These are phyloP conservation scores for Craniophora ligustri DNA, from an alignment of 2,888 invertebrate genomes.

Conservation along the genomic window DNA sequence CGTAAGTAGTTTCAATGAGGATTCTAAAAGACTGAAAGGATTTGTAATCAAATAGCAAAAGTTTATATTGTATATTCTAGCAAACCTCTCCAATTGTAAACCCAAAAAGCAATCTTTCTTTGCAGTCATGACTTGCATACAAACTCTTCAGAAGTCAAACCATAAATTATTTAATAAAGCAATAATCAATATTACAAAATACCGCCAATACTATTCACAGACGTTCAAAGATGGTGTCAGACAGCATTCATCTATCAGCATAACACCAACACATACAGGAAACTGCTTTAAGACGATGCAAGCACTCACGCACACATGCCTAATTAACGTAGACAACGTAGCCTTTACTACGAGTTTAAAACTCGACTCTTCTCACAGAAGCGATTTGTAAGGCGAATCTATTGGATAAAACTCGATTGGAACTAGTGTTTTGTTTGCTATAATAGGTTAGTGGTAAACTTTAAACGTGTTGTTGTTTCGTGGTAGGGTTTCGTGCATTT, in stretches of 20 bases:
- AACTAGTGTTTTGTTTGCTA: background rate
- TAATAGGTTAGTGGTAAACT: conserved; percentile 13
- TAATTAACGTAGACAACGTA: conserved; percentile 41
- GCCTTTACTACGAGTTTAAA: conserved; percentile 47
- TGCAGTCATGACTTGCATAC: background rate
- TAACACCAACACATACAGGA: conserved; percentile 61
- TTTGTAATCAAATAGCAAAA: too few relatives aligned
- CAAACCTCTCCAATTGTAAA: too few relatives aligned
- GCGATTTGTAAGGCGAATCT: background rate
- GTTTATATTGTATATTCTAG: too few relatives aligned
- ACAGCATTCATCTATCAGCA: conserved; percentile 70
- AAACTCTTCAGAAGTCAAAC: conserved; percentile 9
- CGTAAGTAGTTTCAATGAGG: too few relatives aligned
- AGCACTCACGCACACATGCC: conserved; percentile 60
- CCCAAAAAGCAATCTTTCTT: conserved; percentile 6
- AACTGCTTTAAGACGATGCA: conserved; percentile 64
- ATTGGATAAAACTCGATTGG: background rate
- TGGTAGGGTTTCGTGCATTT: conserved; percentile 53
- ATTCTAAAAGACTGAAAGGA: too few relatives aligned
- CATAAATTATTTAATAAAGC: conserved; percentile 14
- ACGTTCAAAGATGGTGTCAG: conserved; percentile 51
- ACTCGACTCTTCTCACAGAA: conserved; percentile 16
- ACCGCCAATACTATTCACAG: conserved; percentile 34
- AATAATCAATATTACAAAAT: conserved; percentile 34
- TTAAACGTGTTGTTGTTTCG: conserved; percentile 19